A percentile compares a stretch with the other conserved stretches of the same genome.
Conservation (phyloP, 2,888 invertebrate species). For the Oxytorus armatus region DNA sequence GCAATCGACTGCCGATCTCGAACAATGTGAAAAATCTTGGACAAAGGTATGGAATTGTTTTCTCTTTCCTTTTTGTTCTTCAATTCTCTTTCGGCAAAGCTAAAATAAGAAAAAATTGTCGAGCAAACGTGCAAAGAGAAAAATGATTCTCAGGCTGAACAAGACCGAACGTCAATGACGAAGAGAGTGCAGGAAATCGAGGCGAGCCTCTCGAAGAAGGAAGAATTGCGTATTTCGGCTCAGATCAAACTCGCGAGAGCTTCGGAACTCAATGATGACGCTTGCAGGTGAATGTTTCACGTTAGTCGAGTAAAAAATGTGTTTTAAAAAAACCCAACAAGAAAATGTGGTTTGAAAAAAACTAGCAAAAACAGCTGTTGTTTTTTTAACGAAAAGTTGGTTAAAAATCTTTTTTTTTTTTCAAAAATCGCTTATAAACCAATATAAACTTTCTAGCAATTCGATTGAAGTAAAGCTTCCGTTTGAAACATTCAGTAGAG, state of each 20-base stretch:
- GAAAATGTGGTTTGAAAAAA: background rate
- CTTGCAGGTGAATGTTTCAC: conserved; percentile 86
- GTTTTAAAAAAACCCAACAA: background rate
- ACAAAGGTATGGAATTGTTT: conserved; percentile 87
- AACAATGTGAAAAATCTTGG: conserved; percentile 96
- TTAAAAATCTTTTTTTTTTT: no score
- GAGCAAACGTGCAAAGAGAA: conserved; percentile 7
- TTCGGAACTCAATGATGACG: conserved; percentile 90
- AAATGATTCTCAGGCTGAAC: conserved; percentile 85
- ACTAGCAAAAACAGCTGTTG: no score
- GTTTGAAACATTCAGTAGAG: no score
- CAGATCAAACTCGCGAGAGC: conserved; percentile 88
- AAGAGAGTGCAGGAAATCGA: conserved; percentile 89
- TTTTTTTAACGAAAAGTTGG: no score
- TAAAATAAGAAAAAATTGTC: background rate
- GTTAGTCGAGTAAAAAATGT: background rate
- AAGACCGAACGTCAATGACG: conserved; percentile 88
- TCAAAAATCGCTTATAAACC: no score
- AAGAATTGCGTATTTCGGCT: conserved; percentile 88
- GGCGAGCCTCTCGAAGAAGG: conserved; percentile 88
- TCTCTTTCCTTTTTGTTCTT: background rate
- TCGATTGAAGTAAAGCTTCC: no score
- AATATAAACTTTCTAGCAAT: no score
- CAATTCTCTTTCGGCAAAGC: background rate
- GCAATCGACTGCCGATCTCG: conserved; percentile 95